Conservation (phyloP, 1,140 invertebrate genomes). For the Euborellia annulipes region DNA sequence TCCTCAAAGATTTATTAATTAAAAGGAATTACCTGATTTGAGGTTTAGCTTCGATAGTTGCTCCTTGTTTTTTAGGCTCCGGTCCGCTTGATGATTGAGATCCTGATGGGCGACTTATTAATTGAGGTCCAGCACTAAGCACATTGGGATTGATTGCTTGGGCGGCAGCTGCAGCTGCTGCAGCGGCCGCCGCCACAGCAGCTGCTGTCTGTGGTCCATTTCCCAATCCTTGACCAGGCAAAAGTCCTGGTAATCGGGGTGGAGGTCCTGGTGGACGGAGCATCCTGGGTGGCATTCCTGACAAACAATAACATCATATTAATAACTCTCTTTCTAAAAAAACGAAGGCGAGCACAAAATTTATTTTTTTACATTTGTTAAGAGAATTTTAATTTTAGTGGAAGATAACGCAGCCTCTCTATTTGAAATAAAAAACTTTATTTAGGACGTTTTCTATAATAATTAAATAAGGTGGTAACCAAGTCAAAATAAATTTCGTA, state of each 20-base stretch:
- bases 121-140: constrained; percentile 63
- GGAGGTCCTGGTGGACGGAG: constrained; percentile 24
- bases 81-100: too few relatives aligned
- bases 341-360: too few relatives aligned
- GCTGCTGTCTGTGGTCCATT: constrained; percentile 33
- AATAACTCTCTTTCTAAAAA: too few relatives aligned
- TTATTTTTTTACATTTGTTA: too few relatives aligned
- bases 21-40: constrained; percentile 72
- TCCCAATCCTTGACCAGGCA: constrained; percentile 35
- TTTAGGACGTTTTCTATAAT: too few relatives aligned
- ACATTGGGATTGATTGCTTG: constrained; percentile 46
- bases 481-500: too few relatives aligned
- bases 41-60: constrained; percentile 84
- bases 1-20: too few relatives aligned
- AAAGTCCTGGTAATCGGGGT: constrained; percentile 36
- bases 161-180: constrained; percentile 35
- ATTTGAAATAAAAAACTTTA: too few relatives aligned
- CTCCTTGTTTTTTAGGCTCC: constrained; percentile 40
- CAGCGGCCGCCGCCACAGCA: constrained; percentile 37
- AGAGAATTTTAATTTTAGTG: too few relatives aligned
- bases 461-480: too few relatives aligned
- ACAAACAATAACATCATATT: constrained; percentile 20
- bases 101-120: constrained; percentile 36
- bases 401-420: too few relatives aligned
- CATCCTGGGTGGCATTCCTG: constrained; percentile 32